These are phyloP conservation scores for Panorpa germanica DNA, from an alignment of 2,888 invertebrate genomes.

Conservation along the genomic window DNA sequence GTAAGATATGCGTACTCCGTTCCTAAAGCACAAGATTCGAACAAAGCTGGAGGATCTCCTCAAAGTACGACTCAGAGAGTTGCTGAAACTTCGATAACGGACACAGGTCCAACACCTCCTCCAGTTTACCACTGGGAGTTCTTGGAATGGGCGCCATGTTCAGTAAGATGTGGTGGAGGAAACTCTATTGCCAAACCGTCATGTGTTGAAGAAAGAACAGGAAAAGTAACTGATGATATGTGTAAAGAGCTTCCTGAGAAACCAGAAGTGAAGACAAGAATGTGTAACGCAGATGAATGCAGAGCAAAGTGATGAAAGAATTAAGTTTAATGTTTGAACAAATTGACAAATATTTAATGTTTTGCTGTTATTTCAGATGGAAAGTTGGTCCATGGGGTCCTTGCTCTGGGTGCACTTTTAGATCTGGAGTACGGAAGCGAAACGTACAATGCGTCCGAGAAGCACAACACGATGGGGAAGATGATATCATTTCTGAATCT, in stretches of 20 bases:
- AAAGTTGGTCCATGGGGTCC: slow-evolving; percentile 41
- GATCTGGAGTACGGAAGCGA: slow-evolving; percentile 24
- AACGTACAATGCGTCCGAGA: slow-evolving; percentile 29
- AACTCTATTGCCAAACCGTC: slow-evolving; percentile 27
- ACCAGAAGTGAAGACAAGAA: slow-evolving; percentile 22
- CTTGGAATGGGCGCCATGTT: slow-evolving; percentile 40
- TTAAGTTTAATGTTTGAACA: background rate
- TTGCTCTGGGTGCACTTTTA: slow-evolving; percentile 32
- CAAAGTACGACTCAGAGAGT: background rate
- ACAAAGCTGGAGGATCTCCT: background rate
- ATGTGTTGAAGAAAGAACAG: slow-evolving; percentile 40
- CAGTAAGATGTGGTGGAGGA: slow-evolving; percentile 41
- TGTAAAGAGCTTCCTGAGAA: slow-evolving; percentile 24
- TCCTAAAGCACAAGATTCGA: background rate
- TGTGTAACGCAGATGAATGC: slow-evolving; percentile 29
- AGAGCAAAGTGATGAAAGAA: slow-evolving; percentile 24
- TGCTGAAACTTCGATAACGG: background rate
- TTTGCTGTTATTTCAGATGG: slow-evolving; percentile 27
- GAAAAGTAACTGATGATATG: slow-evolving; percentile 34
- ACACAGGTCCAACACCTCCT: slow-evolving; percentile 34
- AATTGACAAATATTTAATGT: background rate
- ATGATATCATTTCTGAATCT: slow-evolving; percentile 24
- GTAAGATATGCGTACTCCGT: background rate
- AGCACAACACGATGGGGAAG: slow-evolving; percentile 22
- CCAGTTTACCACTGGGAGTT: slow-evolving; percentile 39